These are phyloP conservation scores for Drosophila sulfurigaster DNA, from an alignment of 1,140 invertebrate species.

Conservation along the genomic window DNA sequence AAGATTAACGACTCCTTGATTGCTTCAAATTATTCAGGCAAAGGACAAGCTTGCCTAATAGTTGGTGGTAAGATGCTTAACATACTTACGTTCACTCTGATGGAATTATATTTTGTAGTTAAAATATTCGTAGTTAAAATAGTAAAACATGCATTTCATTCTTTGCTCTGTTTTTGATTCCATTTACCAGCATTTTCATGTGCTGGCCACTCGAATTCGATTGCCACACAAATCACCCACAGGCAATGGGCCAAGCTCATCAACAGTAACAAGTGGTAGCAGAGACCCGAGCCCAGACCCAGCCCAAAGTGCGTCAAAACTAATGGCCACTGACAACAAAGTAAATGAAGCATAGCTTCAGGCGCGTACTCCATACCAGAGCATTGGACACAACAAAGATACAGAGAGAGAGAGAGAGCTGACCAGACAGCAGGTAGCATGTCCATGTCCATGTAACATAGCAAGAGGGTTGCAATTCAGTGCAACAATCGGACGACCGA, in stretches of 20 bases:
- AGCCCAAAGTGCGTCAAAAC: conserved; percentile 77
- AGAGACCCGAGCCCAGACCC: conserved; percentile 3
- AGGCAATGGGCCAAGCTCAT: conserved; percentile 43
- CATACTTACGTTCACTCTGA: conserved; percentile 47
- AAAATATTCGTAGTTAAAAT: too few relatives aligned
- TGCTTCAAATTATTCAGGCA: conserved; percentile 70
- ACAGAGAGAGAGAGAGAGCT: neutral
- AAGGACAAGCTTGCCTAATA: conserved; percentile 1
- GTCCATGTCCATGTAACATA: too few relatives aligned
- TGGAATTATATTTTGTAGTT: too few relatives aligned
- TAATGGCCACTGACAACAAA: conserved; percentile 80
- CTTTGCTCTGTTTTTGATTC: too few relatives aligned
- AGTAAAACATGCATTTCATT: too few relatives aligned
- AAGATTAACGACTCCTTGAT: conserved; percentile 81
- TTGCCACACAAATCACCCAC: conserved; percentile 31
- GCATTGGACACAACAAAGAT: conserved; percentile 1
- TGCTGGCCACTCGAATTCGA: conserved; percentile 34
- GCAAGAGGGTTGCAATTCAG: conserved; percentile 20
- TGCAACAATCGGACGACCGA: conserved; percentile 22
- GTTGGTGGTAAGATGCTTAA: conserved; percentile 68
- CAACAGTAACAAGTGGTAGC: conserved; percentile 29
- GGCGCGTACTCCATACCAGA: conserved; percentile 39
- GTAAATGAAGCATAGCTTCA: conserved; percentile 75
- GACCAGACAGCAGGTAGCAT: neutral
- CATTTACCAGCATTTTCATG: too few relatives aligned